Base-by-base conservation (phyloP, 2,797 vertebrate genomes). In the Borostomias antarcticus region DNA sequence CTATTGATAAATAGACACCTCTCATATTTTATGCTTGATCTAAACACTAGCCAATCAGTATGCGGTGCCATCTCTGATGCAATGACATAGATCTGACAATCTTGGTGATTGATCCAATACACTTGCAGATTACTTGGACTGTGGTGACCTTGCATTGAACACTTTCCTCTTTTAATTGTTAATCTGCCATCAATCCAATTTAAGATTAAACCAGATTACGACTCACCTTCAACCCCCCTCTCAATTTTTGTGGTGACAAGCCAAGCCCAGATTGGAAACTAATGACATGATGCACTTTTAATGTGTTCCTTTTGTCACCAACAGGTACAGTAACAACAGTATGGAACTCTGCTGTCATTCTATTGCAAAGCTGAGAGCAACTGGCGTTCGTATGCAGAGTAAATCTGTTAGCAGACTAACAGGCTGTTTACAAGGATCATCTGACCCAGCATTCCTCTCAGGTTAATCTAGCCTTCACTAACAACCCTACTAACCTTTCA, bases 401-500 rank as follows among this genome's bases (percentile, higher is more conserved):
- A 45, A 48, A 53, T 67, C 19, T 74, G 45, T 0, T 0, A 28
- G n/a, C 47, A 48, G 33, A 81, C 58, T 63, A 72, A 68, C 62
- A 5, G 3, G 58, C 26, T 59, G 28, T 69, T 29, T 30, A 43
- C n/a, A n/a, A 25, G n/a, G 51, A 23, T 72, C 62, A 29, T 70
- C 37, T 51, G 69, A 61, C 30, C 53, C 26, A 63, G 72, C 62
- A 75, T 26, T 69, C 68, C 72, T 40, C 35, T 68, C 50, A 43
- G 58, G 59, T 70, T 79, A 78, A 85, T 80, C 76, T 85, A 81
- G 71, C 72, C 62, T 74, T 19, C 58, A 43, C 51, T 70, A 70
- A 57, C 58, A 74, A 62, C 53, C 43, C 51, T 67, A 33, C 47
- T 50, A 21, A 19, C 21, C 21, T 50, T 37, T 37, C 19, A 77